A percentile compares a stretch with the other conserved stretches of the same genome.
phyloP scores from a whole-genome alignment of 2,888 invertebrate species.

The Agrilus cyanescens region DNA sequence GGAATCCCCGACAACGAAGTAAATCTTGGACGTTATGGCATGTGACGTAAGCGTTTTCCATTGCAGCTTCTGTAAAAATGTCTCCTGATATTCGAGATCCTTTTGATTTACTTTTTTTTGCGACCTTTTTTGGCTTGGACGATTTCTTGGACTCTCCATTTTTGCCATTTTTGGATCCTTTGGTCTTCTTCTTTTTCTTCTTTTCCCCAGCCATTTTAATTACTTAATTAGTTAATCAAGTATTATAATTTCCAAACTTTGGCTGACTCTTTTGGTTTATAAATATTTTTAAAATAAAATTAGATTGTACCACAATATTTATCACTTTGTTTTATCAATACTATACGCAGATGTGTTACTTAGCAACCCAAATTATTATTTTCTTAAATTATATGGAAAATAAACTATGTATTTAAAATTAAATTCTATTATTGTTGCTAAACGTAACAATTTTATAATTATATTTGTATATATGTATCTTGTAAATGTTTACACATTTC shows the following conservation, averaged over 20 bases:
- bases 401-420: too few relatives aligned
- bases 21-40: constrained; percentile 89
- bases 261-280: constrained; percentile 5
- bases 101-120: constrained; percentile 45
- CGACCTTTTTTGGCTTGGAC: constrained; percentile 29
- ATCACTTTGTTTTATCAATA: too few relatives aligned
- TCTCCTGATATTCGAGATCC: constrained; percentile 64
- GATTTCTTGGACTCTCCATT: constrained; percentile 27
- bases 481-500: too few relatives aligned
- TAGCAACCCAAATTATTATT: too few relatives aligned
- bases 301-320: too few relatives aligned
- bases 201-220: constrained; percentile 36
- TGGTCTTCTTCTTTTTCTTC: constrained; percentile 32
- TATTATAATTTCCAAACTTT: neutral
- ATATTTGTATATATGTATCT: too few relatives aligned
- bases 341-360: too few relatives aligned
- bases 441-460: too few relatives aligned
- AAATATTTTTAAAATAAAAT: too few relatives aligned
- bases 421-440: too few relatives aligned
- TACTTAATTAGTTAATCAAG: constrained; percentile 2
- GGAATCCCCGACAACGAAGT: constrained; percentile 73
- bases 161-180: constrained; percentile 15
- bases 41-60: constrained; percentile 89
- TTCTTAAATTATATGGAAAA: too few relatives aligned
- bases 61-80: constrained; percentile 78